Percentiles rank a stretch among this genome's conserved stretches.
phyloP scores from a whole-genome alignment of 2,113 vertebrate genomes.

The Pteropus alecto region DNA sequence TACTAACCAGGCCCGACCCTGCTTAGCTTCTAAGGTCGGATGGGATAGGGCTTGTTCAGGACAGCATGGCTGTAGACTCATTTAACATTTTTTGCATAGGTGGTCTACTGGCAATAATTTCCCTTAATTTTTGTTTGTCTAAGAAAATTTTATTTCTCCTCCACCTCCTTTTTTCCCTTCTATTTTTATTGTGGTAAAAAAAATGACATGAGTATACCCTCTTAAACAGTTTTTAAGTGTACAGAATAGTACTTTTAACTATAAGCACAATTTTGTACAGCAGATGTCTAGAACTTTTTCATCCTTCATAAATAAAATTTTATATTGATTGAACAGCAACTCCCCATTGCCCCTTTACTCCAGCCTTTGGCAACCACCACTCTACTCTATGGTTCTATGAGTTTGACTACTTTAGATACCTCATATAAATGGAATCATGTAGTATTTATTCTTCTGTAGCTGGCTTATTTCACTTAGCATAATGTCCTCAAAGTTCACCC shows the following conservation, averaged over 20 bases:
- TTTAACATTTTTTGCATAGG: background rate
- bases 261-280: background rate
- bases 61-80: too few species aligned
- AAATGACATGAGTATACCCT: too few species aligned
- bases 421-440: background rate
- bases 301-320: background rate
- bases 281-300: background rate
- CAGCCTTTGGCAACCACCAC: too few species aligned
- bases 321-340: background rate
- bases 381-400: too few species aligned
- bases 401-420: too few species aligned
- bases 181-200: background rate
- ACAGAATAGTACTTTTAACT: background rate
- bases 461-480: background rate
- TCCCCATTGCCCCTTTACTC: too few species aligned
- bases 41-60: too few species aligned
- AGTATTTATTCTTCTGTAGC: background rate
- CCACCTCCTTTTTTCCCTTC: background rate
- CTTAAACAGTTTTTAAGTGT: background rate
- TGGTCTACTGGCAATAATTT: background rate
- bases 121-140: background rate
- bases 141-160: background rate
- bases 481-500: background rate
- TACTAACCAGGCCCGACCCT: too few species aligned
- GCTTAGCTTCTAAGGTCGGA: too few species aligned